Conservation (phyloP, 1,140 invertebrate species). For the Macrobrachium nipponense region DNA sequence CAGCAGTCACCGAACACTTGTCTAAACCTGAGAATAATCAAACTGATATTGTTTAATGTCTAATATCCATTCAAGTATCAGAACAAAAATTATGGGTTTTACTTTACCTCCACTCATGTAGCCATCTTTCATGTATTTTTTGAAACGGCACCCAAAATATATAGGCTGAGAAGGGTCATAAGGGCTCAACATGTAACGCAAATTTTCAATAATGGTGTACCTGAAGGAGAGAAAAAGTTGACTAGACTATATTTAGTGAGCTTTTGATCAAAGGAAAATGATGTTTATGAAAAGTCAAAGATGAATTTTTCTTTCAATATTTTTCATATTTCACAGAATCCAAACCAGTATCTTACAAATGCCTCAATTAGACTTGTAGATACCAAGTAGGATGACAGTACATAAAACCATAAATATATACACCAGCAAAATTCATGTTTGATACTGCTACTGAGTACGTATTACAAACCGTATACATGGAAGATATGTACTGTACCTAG, state of each 20-base stretch:
- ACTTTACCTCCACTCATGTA: constrained; percentile 90
- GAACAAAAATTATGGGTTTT: not conserved
- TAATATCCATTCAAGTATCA: not conserved
- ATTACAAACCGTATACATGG: no score
- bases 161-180: constrained; percentile 79
- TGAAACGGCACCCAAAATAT: constrained; percentile 92
- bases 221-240: not conserved
- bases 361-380: no score
- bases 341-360: no score
- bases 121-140: constrained; percentile 87
- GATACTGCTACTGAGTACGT: no score
- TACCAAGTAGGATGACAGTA: no score
- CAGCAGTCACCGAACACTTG: no score
- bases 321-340: no score
- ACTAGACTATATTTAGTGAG: no score
- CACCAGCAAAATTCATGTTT: no score
- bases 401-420: no score
- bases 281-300: not conserved
- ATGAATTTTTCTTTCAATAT: no score
- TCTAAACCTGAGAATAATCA: not conserved
- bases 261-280: not conserved
- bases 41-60: not conserved
- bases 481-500: no score
- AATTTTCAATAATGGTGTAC: constrained; percentile 79
- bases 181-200: constrained; percentile 86